A percentile compares a stretch with the other conserved stretches of the same genome.
phyloP scores from a whole-genome alignment of 2,888 invertebrate genomes.

The Dione vanillae region DNA sequence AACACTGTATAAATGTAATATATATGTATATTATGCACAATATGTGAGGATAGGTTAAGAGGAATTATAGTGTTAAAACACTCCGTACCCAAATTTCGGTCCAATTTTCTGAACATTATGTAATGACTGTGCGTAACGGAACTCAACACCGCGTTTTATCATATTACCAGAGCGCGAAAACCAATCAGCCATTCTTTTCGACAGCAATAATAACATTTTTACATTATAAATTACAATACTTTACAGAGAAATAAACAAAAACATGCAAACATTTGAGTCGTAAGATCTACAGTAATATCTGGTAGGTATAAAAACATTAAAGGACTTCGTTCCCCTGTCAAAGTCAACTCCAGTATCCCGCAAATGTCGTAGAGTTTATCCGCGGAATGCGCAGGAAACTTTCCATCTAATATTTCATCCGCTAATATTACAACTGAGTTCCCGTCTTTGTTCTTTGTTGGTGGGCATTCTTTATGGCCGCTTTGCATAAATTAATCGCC shows the following conservation, averaged over 20 bases:
- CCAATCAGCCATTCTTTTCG: no score
- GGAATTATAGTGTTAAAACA: no score
- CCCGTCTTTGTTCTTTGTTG: conserved; percentile 70
- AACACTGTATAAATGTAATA: no score
- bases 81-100: no score
- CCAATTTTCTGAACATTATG: no score
- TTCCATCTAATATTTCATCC: conserved; percentile 73
- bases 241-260: neutral
- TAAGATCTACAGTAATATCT: conserved; percentile 42
- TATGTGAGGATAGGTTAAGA: no score
- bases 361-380: conserved; percentile 71
- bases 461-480: conserved; percentile 61
- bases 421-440: conserved; percentile 60
- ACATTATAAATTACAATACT: neutral
- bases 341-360: conserved; percentile 65
- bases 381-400: conserved; percentile 63
- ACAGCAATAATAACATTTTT: no score
- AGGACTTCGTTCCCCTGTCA: conserved; percentile 66
- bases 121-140: no score
- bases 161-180: no score
- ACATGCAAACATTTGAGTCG: neutral
- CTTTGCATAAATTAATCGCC: conserved; percentile 42
- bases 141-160: no score
- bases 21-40: no score
- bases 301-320: conserved; percentile 53